Evolutionary conservation across 2,113 vertebrate genomes (phyloP).

Genomic region (Struthidea cinerea): DNA sequence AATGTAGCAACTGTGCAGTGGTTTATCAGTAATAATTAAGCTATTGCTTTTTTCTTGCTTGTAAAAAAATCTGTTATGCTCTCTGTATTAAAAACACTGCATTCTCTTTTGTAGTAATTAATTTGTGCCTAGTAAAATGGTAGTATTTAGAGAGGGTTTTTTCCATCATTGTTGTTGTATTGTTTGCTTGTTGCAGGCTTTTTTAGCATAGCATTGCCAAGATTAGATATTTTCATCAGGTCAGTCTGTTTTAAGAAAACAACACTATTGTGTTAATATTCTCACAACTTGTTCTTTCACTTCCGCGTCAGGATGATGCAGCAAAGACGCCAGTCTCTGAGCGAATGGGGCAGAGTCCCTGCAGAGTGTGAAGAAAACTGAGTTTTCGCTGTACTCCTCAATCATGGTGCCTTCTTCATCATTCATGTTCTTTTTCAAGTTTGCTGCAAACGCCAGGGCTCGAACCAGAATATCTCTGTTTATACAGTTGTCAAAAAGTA

Average conservation of each 20-base stretch:
- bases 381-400: slow-evolving; percentile 70
- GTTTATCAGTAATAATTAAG: background rate
- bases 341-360: slow-evolving; percentile 75
- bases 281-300: slow-evolving; percentile 84
- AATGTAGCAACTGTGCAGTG: background rate
- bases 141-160: background rate
- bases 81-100: background rate
- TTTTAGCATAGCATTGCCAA: background rate
- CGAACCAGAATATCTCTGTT: slow-evolving; percentile 82
- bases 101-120: background rate
- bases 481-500: slow-evolving; percentile 76
- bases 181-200: background rate
- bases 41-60: background rate
- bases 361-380: slow-evolving; percentile 80
- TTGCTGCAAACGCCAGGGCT: slow-evolving; percentile 79
- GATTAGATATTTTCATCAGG: background rate
- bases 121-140: background rate
- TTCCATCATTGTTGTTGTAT: background rate
- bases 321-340: slow-evolving; percentile 78
- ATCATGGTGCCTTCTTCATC: background rate
- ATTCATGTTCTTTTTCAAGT: slow-evolving; percentile 73
- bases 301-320: slow-evolving; percentile 79
- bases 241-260: background rate
- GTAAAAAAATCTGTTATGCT: background rate
- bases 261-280: slow-evolving; percentile 62